Conservation (phyloP, 2,797 vertebrate genomes). For the Meda fulgida region DNA sequence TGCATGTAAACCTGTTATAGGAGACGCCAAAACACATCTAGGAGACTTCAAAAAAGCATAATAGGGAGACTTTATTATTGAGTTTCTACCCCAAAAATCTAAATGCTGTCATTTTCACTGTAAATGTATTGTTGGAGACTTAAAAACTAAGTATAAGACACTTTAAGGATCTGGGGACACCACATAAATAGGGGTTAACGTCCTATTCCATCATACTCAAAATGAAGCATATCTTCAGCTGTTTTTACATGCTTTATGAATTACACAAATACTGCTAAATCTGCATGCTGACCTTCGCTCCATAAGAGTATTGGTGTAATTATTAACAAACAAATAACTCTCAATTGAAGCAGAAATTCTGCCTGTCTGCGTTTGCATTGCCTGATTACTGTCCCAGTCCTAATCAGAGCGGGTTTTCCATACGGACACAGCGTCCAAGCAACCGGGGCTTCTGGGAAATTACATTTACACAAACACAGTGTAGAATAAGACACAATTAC, state of each 20-base stretch:
- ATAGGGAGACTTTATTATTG: neutral
- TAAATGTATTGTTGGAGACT: neutral
- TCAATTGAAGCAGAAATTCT: constrained; percentile 3
- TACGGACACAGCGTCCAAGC: constrained; percentile 9
- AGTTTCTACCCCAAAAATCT: neutral
- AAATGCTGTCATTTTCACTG: neutral
- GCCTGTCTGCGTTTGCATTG: neutral
- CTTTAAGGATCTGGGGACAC: neutral
- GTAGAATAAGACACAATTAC: neutral
- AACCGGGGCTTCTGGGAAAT: neutral
- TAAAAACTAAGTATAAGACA: fast-evolving
- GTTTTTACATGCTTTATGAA: neutral
- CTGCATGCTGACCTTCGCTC: neutral
- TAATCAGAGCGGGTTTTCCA: constrained; percentile 33
- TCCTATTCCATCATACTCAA: neutral
- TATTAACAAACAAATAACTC: constrained; percentile 13
- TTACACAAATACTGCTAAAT: neutral
- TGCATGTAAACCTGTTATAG: neutral
- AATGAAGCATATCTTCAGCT: neutral
- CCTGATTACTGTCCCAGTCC: neutral
- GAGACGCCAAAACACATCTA: neutral
- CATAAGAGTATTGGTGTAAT: constrained; percentile 11
- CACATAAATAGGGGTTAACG: neutral
- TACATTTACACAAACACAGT: too few species aligned
- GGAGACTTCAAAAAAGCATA: too few species aligned